Evolutionary conservation across 2,113 vertebrate species (phyloP), one percentile per base, ranked within the genome.

Genomic region (Chlamydotis undulata): DNA sequence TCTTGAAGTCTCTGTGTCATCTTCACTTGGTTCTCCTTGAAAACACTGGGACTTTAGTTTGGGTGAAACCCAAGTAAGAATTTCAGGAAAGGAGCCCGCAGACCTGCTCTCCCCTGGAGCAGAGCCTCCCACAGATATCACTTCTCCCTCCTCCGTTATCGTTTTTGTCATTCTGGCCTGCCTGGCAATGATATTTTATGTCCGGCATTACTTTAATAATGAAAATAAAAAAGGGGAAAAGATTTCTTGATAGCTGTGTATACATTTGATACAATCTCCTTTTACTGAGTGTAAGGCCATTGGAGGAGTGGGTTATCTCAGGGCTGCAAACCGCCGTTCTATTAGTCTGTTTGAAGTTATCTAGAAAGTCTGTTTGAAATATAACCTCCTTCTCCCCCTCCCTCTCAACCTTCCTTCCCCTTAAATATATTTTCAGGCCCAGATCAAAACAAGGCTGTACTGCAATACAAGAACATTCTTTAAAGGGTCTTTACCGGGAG

Each of bases 291-390:
- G 71, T 83, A 75, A 96, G 96, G 93, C 96, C 94, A 67, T 96
- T 93, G 96, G 91, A 97, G 89, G 95, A 95, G 19, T 3, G 14
- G 91, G 96, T 97, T 97, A 97, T 97, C 96, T 97, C 94, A 0
- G 1, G 89, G 93, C 96, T 97, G 95, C 95, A 97, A 97, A 52
- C 95, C 74, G 4, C 95, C 96, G 50, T 95, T 96, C 96, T 96
- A 82, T 96, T 97, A 87, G 96, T 97, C 94, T 94, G 91, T 95
- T 96, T 97, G 96, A 97, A 97, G 96, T 97, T 97, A 97, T 96
- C 96, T 96, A 79, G 91, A 91, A 95, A 97, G 95, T 75, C 93
- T 93, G 73, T 93, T 92, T 96, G 93, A 97, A 97, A 97, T 97
- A 96, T 87, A 94, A 56, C 83, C 78, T 82, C 47, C 70, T 83